phyloP scores from a whole-genome alignment of 2,888 invertebrate species.

The Heliconius ethilla region DNA sequence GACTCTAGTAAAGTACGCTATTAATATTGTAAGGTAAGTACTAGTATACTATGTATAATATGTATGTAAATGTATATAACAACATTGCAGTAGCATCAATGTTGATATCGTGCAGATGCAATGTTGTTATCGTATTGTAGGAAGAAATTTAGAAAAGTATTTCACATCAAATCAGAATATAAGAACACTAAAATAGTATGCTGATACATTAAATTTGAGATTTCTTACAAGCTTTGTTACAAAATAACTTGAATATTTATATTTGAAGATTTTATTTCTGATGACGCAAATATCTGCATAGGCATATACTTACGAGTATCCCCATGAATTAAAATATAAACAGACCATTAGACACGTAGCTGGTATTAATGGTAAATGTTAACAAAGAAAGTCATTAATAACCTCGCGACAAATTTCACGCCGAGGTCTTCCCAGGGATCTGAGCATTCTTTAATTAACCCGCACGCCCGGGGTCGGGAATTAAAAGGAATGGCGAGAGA shows the following conservation, averaged over 20 bases:
- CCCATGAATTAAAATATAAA: slow-evolving; percentile 9
- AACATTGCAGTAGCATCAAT: too few relatives aligned
- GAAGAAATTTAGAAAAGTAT: not conserved
- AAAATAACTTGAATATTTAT: not conserved
- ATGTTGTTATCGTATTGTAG: too few relatives aligned
- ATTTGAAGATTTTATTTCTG: not conserved
- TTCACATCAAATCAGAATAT: not conserved
- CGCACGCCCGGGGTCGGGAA: slow-evolving; percentile 62
- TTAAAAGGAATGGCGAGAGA: slow-evolving; percentile 71
- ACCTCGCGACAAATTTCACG: slow-evolving; percentile 62
- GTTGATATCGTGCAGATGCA: too few relatives aligned
- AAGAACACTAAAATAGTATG: too few relatives aligned
- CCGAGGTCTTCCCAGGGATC: slow-evolving; percentile 55
- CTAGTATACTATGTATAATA: too few relatives aligned
- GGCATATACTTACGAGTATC: not conserved
- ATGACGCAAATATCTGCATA: not conserved
- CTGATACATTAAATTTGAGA: too few relatives aligned
- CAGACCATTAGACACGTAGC: slow-evolving; percentile 16
- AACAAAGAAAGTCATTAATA: slow-evolving; percentile 51
- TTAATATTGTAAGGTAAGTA: slow-evolving; percentile 21
- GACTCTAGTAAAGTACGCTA: slow-evolving; percentile 23
- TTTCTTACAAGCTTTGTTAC: not conserved
- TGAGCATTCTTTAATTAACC: slow-evolving; percentile 71
- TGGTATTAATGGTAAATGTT: slow-evolving; percentile 26
- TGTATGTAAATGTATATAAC: too few relatives aligned